Conservation (phyloP, 2,113 vertebrate genomes). For the Eira barbara region DNA sequence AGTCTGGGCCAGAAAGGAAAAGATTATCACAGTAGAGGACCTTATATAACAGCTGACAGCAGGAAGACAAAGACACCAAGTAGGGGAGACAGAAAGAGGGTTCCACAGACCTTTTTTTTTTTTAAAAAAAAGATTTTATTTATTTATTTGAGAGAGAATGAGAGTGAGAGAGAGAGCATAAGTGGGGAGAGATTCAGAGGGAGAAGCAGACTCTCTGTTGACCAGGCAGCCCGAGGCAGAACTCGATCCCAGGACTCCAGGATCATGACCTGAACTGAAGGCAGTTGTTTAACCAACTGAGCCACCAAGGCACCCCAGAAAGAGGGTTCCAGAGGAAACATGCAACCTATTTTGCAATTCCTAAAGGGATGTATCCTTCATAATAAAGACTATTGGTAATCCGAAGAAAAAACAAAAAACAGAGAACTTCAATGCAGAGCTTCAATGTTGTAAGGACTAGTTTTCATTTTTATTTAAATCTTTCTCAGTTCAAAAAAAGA, state of each 20-base stretch:
- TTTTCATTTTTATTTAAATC: slow-evolving; percentile 32
- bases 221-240: too few species aligned
- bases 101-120: not conserved
- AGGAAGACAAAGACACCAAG: not conserved
- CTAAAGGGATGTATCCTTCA: not conserved
- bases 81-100: not conserved
- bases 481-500: slow-evolving; percentile 14
- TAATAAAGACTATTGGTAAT: not conserved
- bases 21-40: not conserved
- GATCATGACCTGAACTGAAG: too few species aligned
- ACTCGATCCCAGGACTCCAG: too few species aligned
- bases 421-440: not conserved
- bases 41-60: not conserved
- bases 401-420: not conserved
- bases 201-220: too few species aligned
- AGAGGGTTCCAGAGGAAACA: not conserved
- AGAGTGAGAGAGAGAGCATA: too few species aligned
- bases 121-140: too few species aligned
- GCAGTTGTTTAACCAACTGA: too few species aligned
- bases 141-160: too few species aligned
- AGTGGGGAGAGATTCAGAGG: too few species aligned
- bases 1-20: not conserved
- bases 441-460: not conserved
- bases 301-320: not conserved
- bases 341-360: not conserved